phyloP scores from a whole-genome alignment of 1,140 invertebrate species.

The Nilaparvata lugens region DNA sequence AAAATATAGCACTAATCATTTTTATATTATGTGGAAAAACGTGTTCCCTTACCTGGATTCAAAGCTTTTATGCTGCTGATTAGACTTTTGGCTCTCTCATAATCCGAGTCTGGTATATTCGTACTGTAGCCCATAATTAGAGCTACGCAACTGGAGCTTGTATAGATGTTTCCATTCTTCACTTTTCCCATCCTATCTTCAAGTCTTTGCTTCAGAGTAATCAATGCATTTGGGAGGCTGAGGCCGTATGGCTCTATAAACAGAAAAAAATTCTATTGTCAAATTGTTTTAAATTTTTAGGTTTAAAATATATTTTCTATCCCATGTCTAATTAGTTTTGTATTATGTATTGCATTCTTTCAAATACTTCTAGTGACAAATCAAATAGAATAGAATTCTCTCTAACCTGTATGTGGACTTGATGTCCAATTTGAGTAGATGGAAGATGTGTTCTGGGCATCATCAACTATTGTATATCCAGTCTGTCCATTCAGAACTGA shows the following conservation, averaged over 20 bases:
- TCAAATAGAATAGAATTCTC: too few relatives aligned
- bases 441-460: not conserved
- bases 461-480: not conserved
- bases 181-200: not conserved
- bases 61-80: not conserved
- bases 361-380: too few relatives aligned
- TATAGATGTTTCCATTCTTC: not conserved
- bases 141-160: not conserved
- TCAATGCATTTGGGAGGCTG: not conserved
- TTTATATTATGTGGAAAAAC: too few relatives aligned
- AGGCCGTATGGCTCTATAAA: not conserved
- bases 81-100: not conserved
- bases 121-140: not conserved
- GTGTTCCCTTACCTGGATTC: not conserved
- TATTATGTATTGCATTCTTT: too few relatives aligned
- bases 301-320: too few relatives aligned
- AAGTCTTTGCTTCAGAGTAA: not conserved
- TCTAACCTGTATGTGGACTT: too few relatives aligned
- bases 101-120: not conserved
- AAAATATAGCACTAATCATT: too few relatives aligned
- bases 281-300: too few relatives aligned
- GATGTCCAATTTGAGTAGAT: too few relatives aligned
- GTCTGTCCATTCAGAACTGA: not conserved
- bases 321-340: too few relatives aligned
- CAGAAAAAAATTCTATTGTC: not conserved